Evolutionary conservation across 2,888 invertebrate species (phyloP), one percentile per base, ranked within the genome.

Genomic region (Cryptocheilus praepositus): DNA sequence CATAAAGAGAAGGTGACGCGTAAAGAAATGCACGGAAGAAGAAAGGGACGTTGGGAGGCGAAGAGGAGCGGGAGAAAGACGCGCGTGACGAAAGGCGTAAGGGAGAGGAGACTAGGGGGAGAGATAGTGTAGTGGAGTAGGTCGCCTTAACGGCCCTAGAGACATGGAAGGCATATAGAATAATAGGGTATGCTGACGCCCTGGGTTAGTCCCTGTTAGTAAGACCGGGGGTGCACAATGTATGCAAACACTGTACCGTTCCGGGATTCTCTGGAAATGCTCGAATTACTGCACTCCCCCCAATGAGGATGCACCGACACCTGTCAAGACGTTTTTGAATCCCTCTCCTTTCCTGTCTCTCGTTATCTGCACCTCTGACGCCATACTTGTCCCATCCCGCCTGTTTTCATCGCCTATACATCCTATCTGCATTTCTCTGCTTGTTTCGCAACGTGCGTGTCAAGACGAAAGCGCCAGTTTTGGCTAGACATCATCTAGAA

Each of bases 221-320:
- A 71, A 81, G 83, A 82, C 79, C 74, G 76, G 80, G 82, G 81
- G 79, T 84, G 76, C 78, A 79, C 82, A 81, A 81, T 83, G 82
- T 85, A 84, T 85, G 85, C 86, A 85, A 86, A 85, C 84, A 83
- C 75, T 79, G 80, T 80, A 81, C 78, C 79, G 77, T 77, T 75
- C 71, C 63, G 76, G 79, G 79, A 81, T 81, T 81, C 49, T 80
- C 71, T 61, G 77, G 81, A 83, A 83, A 85, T 85, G 76, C 82
- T 79, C 83, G 80, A 84, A 85, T 85, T 85, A 85, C 81, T 76
- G 71, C 72, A 75, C 73, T 78, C 67, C 70, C 68, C 61, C 75
- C 74, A 69, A 79, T 70, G 70, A 68, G 67, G 60, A 52, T 36
- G 68, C 52, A 16, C 16, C 49, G 16, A 18, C 61, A 19, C 69